phyloP scores from a whole-genome alignment of 1,140 invertebrate genomes.

The Hycleus phaleratus region DNA sequence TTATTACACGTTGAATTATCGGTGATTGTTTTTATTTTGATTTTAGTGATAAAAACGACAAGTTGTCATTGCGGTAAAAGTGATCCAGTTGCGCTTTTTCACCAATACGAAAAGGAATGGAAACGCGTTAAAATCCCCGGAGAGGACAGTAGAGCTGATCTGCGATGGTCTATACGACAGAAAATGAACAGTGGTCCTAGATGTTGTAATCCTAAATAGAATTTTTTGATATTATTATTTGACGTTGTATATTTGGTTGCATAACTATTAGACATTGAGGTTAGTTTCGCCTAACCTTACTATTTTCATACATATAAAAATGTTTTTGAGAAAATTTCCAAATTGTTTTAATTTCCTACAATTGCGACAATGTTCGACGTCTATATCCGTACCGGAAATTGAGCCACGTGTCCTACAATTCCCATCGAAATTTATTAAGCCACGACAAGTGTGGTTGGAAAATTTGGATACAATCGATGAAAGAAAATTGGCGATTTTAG shows the following conservation, averaged over 20 bases:
- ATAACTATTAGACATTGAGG: too few species aligned
- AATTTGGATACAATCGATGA: conserved; percentile 73
- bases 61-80: conserved; percentile 38
- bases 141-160: conserved; percentile 50
- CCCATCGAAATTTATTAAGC: conserved; percentile 47
- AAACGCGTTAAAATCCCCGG: conserved; percentile 63
- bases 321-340: neutral
- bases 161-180: conserved; percentile 55
- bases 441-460: conserved; percentile 86
- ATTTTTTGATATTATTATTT: too few species aligned
- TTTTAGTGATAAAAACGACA: neutral
- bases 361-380: too few species aligned
- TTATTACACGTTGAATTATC: neutral
- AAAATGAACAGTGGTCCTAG: conserved; percentile 45
- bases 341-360: too few species aligned
- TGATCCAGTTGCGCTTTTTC: conserved; percentile 67
- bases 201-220: neutral
- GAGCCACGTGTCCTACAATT: conserved; percentile 15
- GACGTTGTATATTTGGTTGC: too few species aligned
- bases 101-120: conserved; percentile 67
- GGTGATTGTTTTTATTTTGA: neutral
- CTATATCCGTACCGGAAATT: neutral
- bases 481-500: conserved; percentile 74
- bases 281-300: too few species aligned
- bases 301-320: neutral